Percentiles rank a stretch among this genome's conserved stretches.
Conservation (phyloP, 2,113 vertebrate species). For the Malaclemys terrapin region DNA sequence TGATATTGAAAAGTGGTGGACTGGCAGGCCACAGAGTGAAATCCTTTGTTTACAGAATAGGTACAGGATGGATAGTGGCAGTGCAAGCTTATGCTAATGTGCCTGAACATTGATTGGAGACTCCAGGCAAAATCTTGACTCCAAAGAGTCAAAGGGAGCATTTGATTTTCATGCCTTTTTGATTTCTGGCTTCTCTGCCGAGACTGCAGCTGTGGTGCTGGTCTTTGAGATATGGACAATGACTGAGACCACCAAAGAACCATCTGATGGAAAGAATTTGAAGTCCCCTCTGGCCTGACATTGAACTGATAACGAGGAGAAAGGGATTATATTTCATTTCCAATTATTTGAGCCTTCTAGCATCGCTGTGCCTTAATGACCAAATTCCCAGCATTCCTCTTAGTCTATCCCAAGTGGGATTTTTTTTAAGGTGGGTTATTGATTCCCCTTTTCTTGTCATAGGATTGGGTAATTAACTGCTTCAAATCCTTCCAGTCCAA, state of each 20-base stretch:
- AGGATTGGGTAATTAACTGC: neutral
- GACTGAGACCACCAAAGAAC: conserved; percentile 26
- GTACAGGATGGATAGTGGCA: neutral
- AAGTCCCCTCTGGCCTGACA: conserved; percentile 15
- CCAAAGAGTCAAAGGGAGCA: conserved; percentile 17
- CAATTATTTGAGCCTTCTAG: neutral
- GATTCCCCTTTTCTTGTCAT: conserved; percentile 1
- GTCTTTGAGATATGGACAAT: conserved; percentile 18
- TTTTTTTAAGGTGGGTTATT: neutral
- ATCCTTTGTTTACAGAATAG: neutral
- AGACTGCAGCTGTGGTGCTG: neutral
- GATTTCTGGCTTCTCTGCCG: neutral
- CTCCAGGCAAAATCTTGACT: conserved; percentile 10
- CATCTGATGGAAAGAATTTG: conserved; percentile 23
- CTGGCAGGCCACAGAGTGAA: neutral
- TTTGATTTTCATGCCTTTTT: conserved; percentile 12
- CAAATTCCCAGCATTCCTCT: neutral
- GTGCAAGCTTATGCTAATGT: neutral
- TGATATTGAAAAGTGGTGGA: neutral
- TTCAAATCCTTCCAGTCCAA: neutral
- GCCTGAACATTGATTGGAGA: conserved; percentile 22
- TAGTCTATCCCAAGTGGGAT: neutral
- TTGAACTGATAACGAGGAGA: neutral
- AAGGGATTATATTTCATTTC: neutral
- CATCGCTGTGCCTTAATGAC: neutral